Conservation (phyloP, 2,113 vertebrate species). For the Boulengerochromis microlepis region DNA sequence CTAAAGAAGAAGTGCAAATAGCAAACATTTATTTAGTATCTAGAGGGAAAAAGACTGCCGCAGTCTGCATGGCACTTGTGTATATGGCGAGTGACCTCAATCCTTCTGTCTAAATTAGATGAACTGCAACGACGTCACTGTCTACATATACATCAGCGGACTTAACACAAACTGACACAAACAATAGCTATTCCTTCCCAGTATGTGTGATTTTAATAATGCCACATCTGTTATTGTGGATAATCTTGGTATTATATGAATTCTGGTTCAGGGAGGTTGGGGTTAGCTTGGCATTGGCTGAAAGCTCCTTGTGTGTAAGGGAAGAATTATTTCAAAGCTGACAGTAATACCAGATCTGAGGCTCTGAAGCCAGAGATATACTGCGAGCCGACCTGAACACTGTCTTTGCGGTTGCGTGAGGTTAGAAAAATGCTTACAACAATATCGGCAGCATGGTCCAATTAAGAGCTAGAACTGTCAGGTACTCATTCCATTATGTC, state of each 20-base stretch:
- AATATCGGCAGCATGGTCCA: slow-evolving; percentile 22
- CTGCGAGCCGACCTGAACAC: slow-evolving; percentile 1
- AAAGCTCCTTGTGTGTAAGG: slow-evolving; percentile 51
- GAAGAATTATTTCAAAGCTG: slow-evolving; percentile 47
- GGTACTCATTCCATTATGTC: slow-evolving; percentile 39
- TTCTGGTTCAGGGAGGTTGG: slow-evolving; percentile 19
- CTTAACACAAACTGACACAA: not conserved
- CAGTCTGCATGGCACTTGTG: not conserved
- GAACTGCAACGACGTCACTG: not conserved
- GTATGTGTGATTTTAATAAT: slow-evolving; percentile 25
- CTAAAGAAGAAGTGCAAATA: not conserved
- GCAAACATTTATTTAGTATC: not conserved
- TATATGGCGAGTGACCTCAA: slow-evolving; percentile 5
- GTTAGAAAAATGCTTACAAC: slow-evolving; percentile 50
- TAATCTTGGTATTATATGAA: slow-evolving; percentile 23
- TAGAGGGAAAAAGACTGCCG: not conserved
- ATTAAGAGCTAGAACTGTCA: slow-evolving; percentile 40
- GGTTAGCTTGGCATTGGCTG: slow-evolving; percentile 41
- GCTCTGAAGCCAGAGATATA: slow-evolving; percentile 22
- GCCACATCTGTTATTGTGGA: slow-evolving; percentile 44
- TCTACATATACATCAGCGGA: not conserved
- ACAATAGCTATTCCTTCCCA: not conserved
- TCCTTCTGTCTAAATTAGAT: slow-evolving; percentile 11
- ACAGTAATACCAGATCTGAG: slow-evolving; percentile 26
- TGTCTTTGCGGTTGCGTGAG: slow-evolving; percentile 32